Conservation (phyloP, 2,888 invertebrate species). For the Tetragonula carbonaria region DNA sequence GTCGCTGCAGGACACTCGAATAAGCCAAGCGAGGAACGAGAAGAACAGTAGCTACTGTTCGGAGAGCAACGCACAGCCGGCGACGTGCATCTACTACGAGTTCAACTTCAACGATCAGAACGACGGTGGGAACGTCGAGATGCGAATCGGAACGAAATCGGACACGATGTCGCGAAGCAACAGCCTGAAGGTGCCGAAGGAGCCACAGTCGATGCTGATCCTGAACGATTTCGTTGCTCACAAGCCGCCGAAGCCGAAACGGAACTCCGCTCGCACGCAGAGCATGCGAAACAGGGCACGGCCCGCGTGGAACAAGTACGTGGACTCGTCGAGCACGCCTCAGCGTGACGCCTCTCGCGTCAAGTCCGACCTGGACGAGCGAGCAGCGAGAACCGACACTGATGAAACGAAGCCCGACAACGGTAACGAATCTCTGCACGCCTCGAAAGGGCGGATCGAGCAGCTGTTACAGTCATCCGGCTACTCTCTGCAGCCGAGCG, state of each 20-base stretch:
- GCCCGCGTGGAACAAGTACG: slow-evolving; percentile 79
- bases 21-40: slow-evolving; percentile 65
- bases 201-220: slow-evolving; percentile 78
- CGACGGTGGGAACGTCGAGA: slow-evolving; percentile 51
- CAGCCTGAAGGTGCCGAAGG: slow-evolving; percentile 70
- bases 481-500: slow-evolving; percentile 35
- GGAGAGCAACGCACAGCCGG: slow-evolving; percentile 68
- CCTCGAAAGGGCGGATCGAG: slow-evolving; percentile 46
- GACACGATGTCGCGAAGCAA: slow-evolving; percentile 68
- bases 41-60: slow-evolving; percentile 62
- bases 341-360: slow-evolving; percentile 35
- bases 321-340: slow-evolving; percentile 56
- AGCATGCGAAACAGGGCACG: slow-evolving; percentile 80
- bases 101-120: slow-evolving; percentile 74
- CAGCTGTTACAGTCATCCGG: slow-evolving; percentile 57
- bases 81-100: slow-evolving; percentile 76
- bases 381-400: not conserved
- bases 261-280: slow-evolving; percentile 78
- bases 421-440: slow-evolving; percentile 21
- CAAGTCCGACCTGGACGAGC: slow-evolving; percentile 36
- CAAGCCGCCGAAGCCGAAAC: slow-evolving; percentile 89
- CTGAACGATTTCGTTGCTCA: slow-evolving; percentile 86
- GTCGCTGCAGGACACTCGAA: slow-evolving; percentile 83
- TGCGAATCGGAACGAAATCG: slow-evolving; percentile 52
- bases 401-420: slow-evolving; percentile 25